Conservation (phyloP, 2,113 vertebrate species). For the Myrmecobius fasciatus region DNA sequence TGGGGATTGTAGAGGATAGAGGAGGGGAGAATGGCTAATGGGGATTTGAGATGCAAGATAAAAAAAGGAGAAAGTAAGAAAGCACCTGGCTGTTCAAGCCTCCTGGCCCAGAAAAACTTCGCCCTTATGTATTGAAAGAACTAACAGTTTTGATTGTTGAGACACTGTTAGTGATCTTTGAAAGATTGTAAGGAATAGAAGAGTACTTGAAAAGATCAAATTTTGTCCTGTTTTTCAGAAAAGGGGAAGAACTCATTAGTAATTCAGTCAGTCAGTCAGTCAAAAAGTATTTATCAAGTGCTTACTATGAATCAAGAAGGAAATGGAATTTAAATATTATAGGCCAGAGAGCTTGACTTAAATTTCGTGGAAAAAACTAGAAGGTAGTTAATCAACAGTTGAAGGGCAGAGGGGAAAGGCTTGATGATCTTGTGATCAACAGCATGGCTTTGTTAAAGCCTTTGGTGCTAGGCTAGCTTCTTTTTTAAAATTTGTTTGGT, state of each 20-base stretch:
- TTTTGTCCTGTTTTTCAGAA: not conserved
- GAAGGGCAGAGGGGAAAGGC: not conserved
- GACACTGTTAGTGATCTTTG: not conserved
- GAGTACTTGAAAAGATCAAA: not conserved
- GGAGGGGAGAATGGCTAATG: not conserved
- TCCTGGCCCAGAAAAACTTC: not conserved
- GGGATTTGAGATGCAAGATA: not conserved
- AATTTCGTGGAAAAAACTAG: not conserved
- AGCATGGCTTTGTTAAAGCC: not conserved
- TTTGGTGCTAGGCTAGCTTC: not conserved
- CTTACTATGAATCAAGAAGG: not conserved
- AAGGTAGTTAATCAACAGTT: not conserved
- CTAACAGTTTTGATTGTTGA: not conserved
- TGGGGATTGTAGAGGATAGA: not conserved
- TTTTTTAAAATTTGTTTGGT: not conserved
- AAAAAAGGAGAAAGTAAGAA: not conserved
- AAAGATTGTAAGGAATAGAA: not conserved
- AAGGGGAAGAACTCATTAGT: not conserved
- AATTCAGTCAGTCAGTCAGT: not conserved
- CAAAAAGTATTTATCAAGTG: not conserved
- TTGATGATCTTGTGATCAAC: not conserved
- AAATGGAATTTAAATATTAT: not conserved
- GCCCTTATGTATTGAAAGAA: not conserved
- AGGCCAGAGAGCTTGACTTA: not conserved
- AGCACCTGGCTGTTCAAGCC: not conserved